These are phyloP conservation scores for Oscheius sp. DNA, from an alignment of 2,888 invertebrate genomes.

Conservation along the genomic window DNA sequence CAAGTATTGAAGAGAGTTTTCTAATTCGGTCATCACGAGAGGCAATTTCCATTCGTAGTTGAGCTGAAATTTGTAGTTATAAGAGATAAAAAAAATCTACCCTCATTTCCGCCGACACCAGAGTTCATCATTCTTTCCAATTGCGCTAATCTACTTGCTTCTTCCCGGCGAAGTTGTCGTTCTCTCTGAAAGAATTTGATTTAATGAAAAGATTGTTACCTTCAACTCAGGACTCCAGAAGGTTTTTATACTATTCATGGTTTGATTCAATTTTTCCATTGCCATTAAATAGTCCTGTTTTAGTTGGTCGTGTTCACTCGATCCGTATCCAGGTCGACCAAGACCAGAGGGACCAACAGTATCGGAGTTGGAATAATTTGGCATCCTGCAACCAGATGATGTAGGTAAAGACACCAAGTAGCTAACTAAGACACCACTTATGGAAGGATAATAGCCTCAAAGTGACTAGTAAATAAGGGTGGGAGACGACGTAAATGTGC, in stretches of 20 bases:
- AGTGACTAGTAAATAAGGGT: neutral
- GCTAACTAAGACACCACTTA: neutral
- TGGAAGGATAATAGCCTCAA: conserved; percentile 1
- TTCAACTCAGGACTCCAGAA: conserved; percentile 99
- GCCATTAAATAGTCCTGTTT: conserved; percentile 56
- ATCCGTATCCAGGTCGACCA: conserved; percentile 11
- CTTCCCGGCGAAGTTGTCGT: conserved; percentile 53
- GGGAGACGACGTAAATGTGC: neutral
- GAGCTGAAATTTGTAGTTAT: conserved; percentile 34
- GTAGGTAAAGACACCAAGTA: neutral
- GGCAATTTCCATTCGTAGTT: conserved; percentile 45
- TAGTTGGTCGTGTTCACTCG: conserved; percentile 38
- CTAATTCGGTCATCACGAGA: conserved; percentile 47
- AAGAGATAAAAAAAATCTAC: conserved; percentile 5
- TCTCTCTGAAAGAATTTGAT: conserved; percentile 37
- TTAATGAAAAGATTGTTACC: conserved; percentile 48
- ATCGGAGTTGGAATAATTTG: neutral
- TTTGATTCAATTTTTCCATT: conserved; percentile 65
- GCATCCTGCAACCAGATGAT: neutral
- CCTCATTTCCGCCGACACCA: neutral
- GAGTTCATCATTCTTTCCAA: conserved; percentile 42
- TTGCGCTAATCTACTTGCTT: conserved; percentile 46
- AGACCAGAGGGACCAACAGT: conserved; percentile 7
- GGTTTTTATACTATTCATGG: conserved; percentile 98
- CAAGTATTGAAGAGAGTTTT: conserved; percentile 38